Evolutionary conservation across 2,113 vertebrate species (phyloP).

Genomic region (crab-eating macaque (Macaca fascicularis)): DNA sequence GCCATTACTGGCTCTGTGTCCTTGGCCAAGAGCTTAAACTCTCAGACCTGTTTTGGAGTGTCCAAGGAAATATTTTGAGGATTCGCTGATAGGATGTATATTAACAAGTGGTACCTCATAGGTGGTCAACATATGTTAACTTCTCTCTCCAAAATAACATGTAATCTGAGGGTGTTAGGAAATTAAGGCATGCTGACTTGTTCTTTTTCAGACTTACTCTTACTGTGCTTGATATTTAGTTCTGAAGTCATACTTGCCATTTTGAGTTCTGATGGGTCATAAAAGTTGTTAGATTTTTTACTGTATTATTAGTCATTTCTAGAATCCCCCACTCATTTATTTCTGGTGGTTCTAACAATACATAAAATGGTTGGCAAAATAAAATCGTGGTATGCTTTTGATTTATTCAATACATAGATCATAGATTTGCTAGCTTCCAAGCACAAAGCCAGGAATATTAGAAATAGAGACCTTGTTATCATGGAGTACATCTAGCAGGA

Average conservation of each 20-base stretch:
- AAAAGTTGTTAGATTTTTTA: background rate
- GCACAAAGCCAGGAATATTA: background rate
- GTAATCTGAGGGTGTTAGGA: background rate
- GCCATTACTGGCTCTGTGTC: background rate
- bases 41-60: background rate
- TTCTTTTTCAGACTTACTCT: background rate
- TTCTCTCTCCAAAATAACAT: background rate
- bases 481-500: background rate
- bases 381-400: background rate
- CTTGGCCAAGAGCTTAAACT: background rate
- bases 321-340: background rate
- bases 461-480: background rate
- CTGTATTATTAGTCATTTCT: background rate
- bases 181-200: background rate
- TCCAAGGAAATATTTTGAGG: background rate
- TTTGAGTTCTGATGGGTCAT: background rate
- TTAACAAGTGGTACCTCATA: background rate
- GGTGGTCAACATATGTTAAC: background rate
- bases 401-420: background rate
- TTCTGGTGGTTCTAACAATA: background rate
- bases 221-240: background rate
- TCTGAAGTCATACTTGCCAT: background rate
- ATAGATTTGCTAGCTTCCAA: background rate
- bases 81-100: background rate
- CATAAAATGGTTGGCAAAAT: background rate